Evolutionary conservation across 2,113 vertebrate genomes (phyloP).

Genomic region (Willisornis vidua): DNA sequence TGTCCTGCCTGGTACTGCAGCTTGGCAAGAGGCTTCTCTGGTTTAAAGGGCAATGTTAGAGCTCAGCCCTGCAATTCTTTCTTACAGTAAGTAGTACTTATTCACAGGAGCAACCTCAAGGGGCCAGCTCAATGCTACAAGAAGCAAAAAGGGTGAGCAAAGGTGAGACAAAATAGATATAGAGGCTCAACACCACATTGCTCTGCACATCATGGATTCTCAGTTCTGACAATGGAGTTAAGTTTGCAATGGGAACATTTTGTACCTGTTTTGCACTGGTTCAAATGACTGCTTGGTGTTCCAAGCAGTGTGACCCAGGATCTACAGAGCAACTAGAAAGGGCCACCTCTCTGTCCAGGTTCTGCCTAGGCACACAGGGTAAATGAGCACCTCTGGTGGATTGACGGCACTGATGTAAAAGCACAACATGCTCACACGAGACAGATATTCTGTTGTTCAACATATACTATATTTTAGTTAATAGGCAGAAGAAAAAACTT

Average conservation of each 20-base stretch:
- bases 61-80: not conserved
- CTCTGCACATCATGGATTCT: not conserved
- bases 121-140: not conserved
- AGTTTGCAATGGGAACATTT: not conserved
- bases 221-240: not conserved
- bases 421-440: not conserved
- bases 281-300: not conserved
- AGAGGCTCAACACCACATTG: not conserved
- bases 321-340: not conserved
- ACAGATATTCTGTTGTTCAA: not conserved
- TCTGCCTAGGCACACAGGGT: not conserved
- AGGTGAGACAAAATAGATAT: not conserved
- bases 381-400: not conserved
- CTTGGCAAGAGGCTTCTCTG: not conserved
- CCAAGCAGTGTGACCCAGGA: not conserved
- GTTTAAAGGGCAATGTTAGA: not conserved
- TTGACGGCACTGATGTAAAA: not conserved
- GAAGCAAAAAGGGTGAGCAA: not conserved
- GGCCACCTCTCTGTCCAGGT: not conserved
- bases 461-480: not conserved
- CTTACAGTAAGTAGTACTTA: not conserved
- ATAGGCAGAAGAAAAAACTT: not conserved
- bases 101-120: not conserved
- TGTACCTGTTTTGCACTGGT: not conserved
- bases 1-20: not conserved